Base-by-base conservation (phyloP, 2,113 vertebrate genomes). In the Anseranas semipalmata region DNA sequence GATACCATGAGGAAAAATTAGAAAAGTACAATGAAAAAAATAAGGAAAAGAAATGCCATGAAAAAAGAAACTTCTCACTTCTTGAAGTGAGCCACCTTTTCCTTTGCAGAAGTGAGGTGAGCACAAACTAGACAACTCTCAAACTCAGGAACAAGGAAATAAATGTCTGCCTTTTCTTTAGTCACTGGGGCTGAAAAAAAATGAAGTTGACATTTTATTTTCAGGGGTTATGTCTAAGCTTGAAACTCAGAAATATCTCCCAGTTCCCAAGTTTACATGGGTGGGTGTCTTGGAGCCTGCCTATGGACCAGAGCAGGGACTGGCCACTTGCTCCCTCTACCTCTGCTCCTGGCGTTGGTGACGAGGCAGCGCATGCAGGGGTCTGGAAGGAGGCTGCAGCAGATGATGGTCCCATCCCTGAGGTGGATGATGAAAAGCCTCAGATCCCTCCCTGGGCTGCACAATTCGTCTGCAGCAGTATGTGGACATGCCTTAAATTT, bases 341-440 rank as follows among this genome's bases (percentile, higher is more conserved):
- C 17, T 39, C 39, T 41, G 9, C 62, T 50, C 22, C 25, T 63
- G 39, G n/a, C 30, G 16, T 0, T 65, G 14, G 5, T 70, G 37
- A 15, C 43, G 39, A 43, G n/a, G 59, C 39, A 48, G 53, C 0
- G 1, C 35, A 24, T 28, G 19, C 25, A 66, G 21, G 2, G 6
- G 6, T 4, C 35, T 67, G 28, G 17, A 46, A 50, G 12, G 17
- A 86, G 30, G 7, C 22, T 52, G 19, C 20, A 39, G 25, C 30
- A 86, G 68, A 41, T 1, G 1, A 0, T 3, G 37, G 37, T 77
- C 12, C 39, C 3, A 0, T 22, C 30, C 15, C 9, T 3, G 1
- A 2, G 9, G 60, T 13, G 65, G 43, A 35, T 39, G 56, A 39
- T 56, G 63, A 39, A 80, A 39, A 22, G 22, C 30, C 43, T 19